Percentiles rank a stretch among this genome's conserved stretches.
phyloP scores from a whole-genome alignment of 1,140 invertebrate genomes.

The Melanaphis sacchari region DNA sequence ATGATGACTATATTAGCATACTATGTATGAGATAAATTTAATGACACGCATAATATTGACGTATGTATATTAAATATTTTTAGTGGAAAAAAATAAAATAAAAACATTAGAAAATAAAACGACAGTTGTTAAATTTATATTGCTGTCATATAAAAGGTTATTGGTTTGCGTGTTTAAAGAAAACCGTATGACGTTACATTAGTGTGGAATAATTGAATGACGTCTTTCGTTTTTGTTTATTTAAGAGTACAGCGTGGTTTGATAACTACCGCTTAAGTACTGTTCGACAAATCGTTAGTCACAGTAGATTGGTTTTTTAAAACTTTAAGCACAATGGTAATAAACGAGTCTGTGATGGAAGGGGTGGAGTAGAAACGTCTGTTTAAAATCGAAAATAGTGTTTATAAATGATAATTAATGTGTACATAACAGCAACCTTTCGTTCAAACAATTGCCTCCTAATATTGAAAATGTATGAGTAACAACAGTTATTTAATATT shows the following conservation, averaged over 20 bases:
- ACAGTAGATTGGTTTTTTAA: neutral
- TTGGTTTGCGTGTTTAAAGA: neutral
- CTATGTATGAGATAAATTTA: neutral
- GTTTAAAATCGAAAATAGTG: no score
- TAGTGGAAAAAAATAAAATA: neutral
- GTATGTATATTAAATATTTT: neutral
- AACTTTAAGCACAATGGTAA: neutral
- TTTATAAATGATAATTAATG: no score
- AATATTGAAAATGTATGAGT: neutral
- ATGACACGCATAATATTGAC: neutral
- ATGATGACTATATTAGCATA: no score
- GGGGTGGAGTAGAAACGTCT: neutral
- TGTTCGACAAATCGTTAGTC: neutral
- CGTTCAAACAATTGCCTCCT: neutral
- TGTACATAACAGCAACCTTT: no score
- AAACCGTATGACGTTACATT: neutral
- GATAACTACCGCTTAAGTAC: neutral
- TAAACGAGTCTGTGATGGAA: neutral
- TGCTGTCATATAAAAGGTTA: neutral
- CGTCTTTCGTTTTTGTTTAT: neutral
- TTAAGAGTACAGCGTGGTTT: neutral
- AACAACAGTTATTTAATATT: neutral
- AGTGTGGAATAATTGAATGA: neutral
- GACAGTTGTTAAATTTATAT: neutral
- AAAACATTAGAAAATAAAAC: neutral